These are phyloP conservation scores for Sitophilus oryzae DNA, from an alignment of 1,140 invertebrate species.

Conservation along the genomic window DNA sequence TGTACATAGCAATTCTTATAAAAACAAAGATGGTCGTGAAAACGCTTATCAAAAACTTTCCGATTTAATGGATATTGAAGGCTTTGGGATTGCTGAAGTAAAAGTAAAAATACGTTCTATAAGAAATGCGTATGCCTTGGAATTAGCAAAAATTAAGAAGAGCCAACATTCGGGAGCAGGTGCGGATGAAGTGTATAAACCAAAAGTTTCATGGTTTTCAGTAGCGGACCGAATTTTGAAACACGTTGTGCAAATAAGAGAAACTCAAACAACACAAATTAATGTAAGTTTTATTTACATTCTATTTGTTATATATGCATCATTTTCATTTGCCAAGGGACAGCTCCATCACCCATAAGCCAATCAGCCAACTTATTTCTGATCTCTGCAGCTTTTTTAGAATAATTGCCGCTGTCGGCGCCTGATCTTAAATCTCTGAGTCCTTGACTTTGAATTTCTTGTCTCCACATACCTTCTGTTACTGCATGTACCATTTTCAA, in stretches of 20 bases:
- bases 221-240: no score
- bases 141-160: constrained; percentile 19
- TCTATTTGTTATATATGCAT: constrained; percentile 10
- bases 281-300: constrained; percentile 8
- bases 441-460: no score
- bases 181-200: no score
- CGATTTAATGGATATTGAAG: no score
- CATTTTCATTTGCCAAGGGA: constrained; percentile 19
- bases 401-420: background rate
- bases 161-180: constrained; percentile 8
- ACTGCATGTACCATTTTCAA: no score
- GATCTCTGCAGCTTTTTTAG: constrained; percentile 1
- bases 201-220: no score
- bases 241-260: no score
- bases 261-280: constrained; percentile 13
- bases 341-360: constrained; percentile 13
- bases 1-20: constrained; percentile 6
- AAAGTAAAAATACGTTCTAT: no score
- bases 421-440: background rate
- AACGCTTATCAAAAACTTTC: no score
- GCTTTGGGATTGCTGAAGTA: no score
- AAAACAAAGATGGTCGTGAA: constrained; percentile 21
- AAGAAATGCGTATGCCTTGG: no score
- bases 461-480: constrained; percentile 3
- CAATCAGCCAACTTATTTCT: constrained; percentile 13